Base-by-base conservation (phyloP, 1,140 invertebrate genomes). In the Carposina sasakii region DNA sequence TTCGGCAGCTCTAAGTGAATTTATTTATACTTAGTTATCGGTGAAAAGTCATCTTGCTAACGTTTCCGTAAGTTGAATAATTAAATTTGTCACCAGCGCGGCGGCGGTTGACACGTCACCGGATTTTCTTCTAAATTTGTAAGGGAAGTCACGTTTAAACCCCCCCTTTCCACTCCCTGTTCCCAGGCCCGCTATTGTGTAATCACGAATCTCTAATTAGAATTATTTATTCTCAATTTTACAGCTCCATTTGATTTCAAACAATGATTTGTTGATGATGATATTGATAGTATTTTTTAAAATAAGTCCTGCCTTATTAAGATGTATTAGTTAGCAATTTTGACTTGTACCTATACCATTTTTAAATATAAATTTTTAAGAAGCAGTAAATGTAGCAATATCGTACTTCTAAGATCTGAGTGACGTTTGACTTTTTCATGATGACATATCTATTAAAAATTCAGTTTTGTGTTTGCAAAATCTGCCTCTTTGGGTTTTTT, bases 201-300 rank as follows among this genome's bases (percentile, higher is more conserved):
- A 70, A 83, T 76, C 72, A 67, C 57, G 72, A 73, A 70, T 79
- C 70, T 63, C 60, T 67, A 72, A 79, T 83, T 78, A 78, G 78
- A 82, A 82, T 81, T 82, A 81, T 82, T 76, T 82, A 81, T 81
- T 79, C n/a, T n/a, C n/a, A n/a, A n/a, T n/a, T n/a, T n/a, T n/a
- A n/a, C n/a, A n/a, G n/a, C n/a, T n/a, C n/a, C n/a, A 76, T 83
- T 77, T 76, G 70, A 78, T 72, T 79, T 76, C 60, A 68, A 71
- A 76, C 65, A 70, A 66, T 53, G 42, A 34, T n/a, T n/a, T n/a
- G n/a, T n/a, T n/a, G n/a, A n/a, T n/a, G n/a, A n/a, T n/a, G n/a
- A n/a, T n/a, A n/a, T n/a, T n/a, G n/a, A n/a, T n/a, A n/a, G n/a
- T n/a, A n/a, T n/a, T n/a, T n/a, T n/a, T n/a, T n/a, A n/a, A n/a